Evolutionary conservation across 2,797 vertebrate genomes (phyloP), one percentile per base, ranked within the genome.

Genomic region (Gobio occitaniae): DNA sequence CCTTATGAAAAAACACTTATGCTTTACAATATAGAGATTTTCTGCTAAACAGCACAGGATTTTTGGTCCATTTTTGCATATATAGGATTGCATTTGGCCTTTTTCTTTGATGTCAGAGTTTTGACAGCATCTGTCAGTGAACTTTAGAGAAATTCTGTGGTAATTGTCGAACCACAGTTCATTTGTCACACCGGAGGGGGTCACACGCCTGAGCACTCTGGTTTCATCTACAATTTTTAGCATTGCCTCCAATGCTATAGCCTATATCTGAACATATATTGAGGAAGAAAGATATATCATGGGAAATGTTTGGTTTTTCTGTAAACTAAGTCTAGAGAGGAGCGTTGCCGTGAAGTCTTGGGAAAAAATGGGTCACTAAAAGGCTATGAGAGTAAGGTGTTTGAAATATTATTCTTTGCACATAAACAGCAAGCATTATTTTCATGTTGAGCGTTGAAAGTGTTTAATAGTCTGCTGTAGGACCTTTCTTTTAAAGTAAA

Each of bases 141-240:
- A 47, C n/a, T 74, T 72, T 44, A 36, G 68, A 48, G 61, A 50
- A 41, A 65, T 65, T 48, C 11, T 10, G 25, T 84, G 21, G 32
- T 69, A 29, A 80, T 71, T 74, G 65, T 61, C 21, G 21, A 61
- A 66, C 48, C 84, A 41, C 63, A 48, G 63, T 56, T 84, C 19
- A 78, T 78, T 85, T 83, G 78, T 88, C 50, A 77, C 88, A 66
- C 47, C 6, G n/a, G 74, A 82, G 38, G 41, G 17, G 50, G 50
- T 63, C 63, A 82, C 86, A 87, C 87, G 87, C 88, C 16, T 85
- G 83, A 88, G 41, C 21, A 48, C 52, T 82, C 72, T 83, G 59
- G 7, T 50, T 74, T 38, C 15, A 63, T 77, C 32, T 77, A 7
- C n/a, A 36, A 10, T 75, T 52, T 87, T 41, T 71, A 21, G 25